Base-by-base conservation (phyloP, 1,140 invertebrate species). In the Drosophila lacertosa region DNA sequence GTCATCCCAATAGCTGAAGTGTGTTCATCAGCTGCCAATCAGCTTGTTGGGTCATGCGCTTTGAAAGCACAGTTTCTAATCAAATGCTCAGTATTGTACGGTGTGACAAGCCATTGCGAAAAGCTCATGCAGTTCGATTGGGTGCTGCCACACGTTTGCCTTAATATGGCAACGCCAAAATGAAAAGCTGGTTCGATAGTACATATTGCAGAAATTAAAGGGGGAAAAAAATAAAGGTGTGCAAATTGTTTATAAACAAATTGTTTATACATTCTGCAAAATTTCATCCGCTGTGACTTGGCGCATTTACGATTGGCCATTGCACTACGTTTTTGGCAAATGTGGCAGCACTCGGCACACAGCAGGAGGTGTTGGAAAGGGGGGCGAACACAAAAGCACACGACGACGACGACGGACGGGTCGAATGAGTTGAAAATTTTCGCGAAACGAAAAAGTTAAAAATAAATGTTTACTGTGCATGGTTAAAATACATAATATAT, bases 391-490 rank as follows among this genome's bases (percentile, higher is more conserved):
- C 71, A 88, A 88, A 84, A 86, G 82, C 82, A 84, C 82, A 84
- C 80, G 80, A 84, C 79, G 78, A 79, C 79, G 48, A 62, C 50
- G 60, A 65, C 60, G 60, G 60, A 65, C 66, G 66, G 66, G 80
- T 74, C 77, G 77, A 77, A 77, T 77, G 65, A 81, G 78, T 81
- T 88, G 82, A 88, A 88, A 82, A 82, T 89, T 88, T 88, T 88
- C 82, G 82, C 82, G 67, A 88, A 75, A 51, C 66, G 70, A 78
- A 78, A 88, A 88, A 88, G 77, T 78, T 88, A 88, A 82, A 88
- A 88, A 88, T 88, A 88, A 88, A 81, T 88, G 82, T 72, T 83
- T 83, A 83, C 71, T 77, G 77, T 78, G 75, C 71, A 72, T 62
- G 65, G 55, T 50, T 73, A 35, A 68, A 73, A 68, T 60, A 54